Conservation (phyloP, 2,888 invertebrate genomes). For the Octodonta nipae region DNA sequence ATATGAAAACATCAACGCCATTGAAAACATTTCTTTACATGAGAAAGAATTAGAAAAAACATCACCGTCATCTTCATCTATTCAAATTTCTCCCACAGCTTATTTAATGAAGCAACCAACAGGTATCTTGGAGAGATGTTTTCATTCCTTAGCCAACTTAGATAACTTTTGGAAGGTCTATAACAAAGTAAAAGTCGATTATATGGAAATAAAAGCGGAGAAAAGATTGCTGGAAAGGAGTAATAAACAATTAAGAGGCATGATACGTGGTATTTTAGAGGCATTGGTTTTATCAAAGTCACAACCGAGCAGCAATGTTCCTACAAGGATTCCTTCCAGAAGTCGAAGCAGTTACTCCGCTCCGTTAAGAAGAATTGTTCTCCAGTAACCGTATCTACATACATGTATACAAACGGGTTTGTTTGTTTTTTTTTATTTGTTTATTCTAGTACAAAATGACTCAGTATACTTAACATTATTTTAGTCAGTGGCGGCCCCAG, state of each 20-base stretch:
- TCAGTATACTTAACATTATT: too few species aligned
- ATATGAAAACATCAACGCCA: constrained; percentile 5
- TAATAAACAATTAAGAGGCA: constrained; percentile 34
- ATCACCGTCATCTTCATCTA: constrained; percentile 3
- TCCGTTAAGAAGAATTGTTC: constrained; percentile 15
- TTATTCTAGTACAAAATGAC: too few species aligned
- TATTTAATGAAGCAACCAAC: neutral
- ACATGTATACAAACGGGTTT: too few species aligned
- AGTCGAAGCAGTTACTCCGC: constrained; percentile 18
- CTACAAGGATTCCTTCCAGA: constrained; percentile 19
- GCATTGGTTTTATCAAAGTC: constrained; percentile 22
- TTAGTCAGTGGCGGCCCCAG: too few species aligned
- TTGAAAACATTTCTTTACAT: constrained; percentile 8
- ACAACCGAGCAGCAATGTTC: constrained; percentile 16
- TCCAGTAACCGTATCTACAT: too few species aligned
- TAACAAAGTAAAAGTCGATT: constrained; percentile 36
- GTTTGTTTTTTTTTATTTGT: too few species aligned
- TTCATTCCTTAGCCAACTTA: constrained; percentile 26
- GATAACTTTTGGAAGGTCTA: constrained; percentile 42
- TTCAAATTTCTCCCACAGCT: too few species aligned
- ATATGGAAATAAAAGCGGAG: constrained; percentile 33
- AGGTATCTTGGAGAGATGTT: constrained; percentile 14
- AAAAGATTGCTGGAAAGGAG: constrained; percentile 35
- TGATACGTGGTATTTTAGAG: constrained; percentile 31
- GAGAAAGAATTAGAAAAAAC: constrained; percentile 5